Evolutionary conservation across 35 echinoderm and acorn worm genomes (phyloP), one percentile per base, ranked within the genome.

Genomic region (Diadema setosum): DNA sequence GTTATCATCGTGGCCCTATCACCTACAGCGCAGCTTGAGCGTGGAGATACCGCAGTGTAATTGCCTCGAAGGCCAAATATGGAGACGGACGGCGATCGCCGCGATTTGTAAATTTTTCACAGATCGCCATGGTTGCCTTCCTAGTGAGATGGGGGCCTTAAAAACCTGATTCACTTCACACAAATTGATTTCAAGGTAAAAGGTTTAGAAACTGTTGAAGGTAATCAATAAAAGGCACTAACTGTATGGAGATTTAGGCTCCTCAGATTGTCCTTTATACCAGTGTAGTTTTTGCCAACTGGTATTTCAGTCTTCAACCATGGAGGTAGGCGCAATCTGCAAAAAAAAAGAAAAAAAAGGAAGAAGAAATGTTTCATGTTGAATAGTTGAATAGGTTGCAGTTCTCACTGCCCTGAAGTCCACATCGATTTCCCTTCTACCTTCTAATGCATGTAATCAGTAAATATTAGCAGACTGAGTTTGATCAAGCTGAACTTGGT

Each of bases 281-380:
- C 65, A 45, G 52, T 83, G 69, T 94, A 99, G 60, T 92, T 99
- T 52, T 99, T 94, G 12, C 96, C 96, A 46, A 99, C 75, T 12
- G 96, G 96, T 52, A 99, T 99, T 76, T 99, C 96, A 18, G 90
- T 94, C 80, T 99, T 99, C 30, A 99, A 85, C 96, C 96, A 99
- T 59, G 96, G 96, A 81, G 96, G 96, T 49, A 99, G 82, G 67
- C 93, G 59, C 36, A 99, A 87, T 65, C 95, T 97, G 80, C 32
- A 52, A 67, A 16, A 67, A 33, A 1, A 67, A 63, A 30, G 36
- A 12, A 24, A 2, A 65, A 65, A 33, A 11, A 29, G 37, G 37
- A 65, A 11, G 17, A 65, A 65, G 17, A 12, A 33, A 27, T 26
- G 29, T 7, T 0, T 23, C 15, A 25, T 32, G 4, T 24, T 30